Evolutionary conservation across 1,140 invertebrate genomes (phyloP), one percentile per base, ranked within the genome.

Genomic region (Fragariocoptes setiger): DNA sequence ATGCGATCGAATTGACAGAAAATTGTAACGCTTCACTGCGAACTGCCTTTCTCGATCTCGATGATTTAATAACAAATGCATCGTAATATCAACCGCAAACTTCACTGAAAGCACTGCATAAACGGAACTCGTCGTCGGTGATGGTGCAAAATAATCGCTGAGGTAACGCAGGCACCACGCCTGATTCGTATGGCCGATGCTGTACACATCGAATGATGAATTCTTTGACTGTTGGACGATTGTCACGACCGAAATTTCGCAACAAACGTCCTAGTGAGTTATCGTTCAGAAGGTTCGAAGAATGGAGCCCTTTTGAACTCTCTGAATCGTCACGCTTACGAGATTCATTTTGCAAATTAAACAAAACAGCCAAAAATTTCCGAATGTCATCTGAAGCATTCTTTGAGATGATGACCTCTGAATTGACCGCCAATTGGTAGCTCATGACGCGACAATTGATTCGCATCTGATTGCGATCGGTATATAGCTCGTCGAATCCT

Each of bases 61-160:
- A n/a, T n/a, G n/a, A n/a, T n/a, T n/a, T n/a, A n/a, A n/a, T n/a
- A n/a, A n/a, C n/a, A n/a, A n/a, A n/a, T n/a, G n/a, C n/a, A n/a
- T n/a, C n/a, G n/a, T n/a, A n/a, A n/a, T 31, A 31, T 31, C n/a
- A 31, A n/a, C n/a, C n/a, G 25, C 25, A 31, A 8, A 31, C 72
- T 46, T 71, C 65, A 3, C 68, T 66, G 50, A 74, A 74, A 31
- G 71, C 70, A 13, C 71, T 71, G 37, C 67, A 64, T 19, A 75
- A 51, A 42, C 70, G 54, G 49, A 72, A 71, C 44, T 67, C 65
- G 36, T 70, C 64, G 21, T 64, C 61, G 38, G 65, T 59, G 2
- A 74, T 52, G 19, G 66, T 60, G 37, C 65, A 68, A 46, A 67
- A 68, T 51, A 76, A 58, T 46, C 70, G 59, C 47, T 76, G 72